phyloP scores from a whole-genome alignment of 2,888 invertebrate species.

The Apodemia hepburni region DNA sequence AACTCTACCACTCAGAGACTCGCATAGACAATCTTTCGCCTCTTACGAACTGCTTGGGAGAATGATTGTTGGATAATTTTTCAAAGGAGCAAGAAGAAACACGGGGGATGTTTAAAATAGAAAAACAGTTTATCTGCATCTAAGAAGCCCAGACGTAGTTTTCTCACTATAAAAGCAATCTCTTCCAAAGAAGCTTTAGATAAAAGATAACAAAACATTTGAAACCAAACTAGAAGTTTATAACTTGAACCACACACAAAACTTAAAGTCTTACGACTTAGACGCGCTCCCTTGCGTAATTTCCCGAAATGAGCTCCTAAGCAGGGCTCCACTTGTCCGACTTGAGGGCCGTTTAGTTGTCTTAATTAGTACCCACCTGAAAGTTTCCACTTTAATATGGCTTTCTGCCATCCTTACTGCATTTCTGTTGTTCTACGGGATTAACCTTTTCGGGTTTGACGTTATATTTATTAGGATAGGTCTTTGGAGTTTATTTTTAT shows the following conservation, averaged over 20 bases:
- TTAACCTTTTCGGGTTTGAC: conserved; percentile 19
- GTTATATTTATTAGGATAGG: conserved; percentile 13
- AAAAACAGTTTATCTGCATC: too few relatives aligned
- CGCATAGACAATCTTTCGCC: too few relatives aligned
- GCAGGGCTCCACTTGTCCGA: conserved; percentile 56
- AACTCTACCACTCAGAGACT: too few relatives aligned
- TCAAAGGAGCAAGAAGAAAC: too few relatives aligned
- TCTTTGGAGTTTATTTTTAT: conserved; percentile 13
- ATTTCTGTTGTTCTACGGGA: conserved; percentile 30
- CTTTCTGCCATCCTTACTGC: conserved; percentile 29
- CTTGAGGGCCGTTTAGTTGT: conserved; percentile 38
- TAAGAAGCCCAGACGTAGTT: too few relatives aligned
- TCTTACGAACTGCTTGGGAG: too few relatives aligned
- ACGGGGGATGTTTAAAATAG: too few relatives aligned
- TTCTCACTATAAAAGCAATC: too few relatives aligned
- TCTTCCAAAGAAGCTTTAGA: too few relatives aligned
- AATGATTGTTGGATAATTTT: too few relatives aligned
- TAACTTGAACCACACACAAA: conserved; percentile 34
- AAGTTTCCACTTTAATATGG: conserved; percentile 35
- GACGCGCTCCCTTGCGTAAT: conserved; percentile 66
- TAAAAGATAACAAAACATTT: background rate
- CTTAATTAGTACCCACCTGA: conserved; percentile 40
- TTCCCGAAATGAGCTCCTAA: conserved; percentile 70
- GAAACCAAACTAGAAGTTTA: background rate
- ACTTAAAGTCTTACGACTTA: conserved; percentile 57